Evolutionary conservation across 1,140 invertebrate species (phyloP), one percentile per base, ranked within the genome.

Genomic region (Ooceraea biroi): DNA sequence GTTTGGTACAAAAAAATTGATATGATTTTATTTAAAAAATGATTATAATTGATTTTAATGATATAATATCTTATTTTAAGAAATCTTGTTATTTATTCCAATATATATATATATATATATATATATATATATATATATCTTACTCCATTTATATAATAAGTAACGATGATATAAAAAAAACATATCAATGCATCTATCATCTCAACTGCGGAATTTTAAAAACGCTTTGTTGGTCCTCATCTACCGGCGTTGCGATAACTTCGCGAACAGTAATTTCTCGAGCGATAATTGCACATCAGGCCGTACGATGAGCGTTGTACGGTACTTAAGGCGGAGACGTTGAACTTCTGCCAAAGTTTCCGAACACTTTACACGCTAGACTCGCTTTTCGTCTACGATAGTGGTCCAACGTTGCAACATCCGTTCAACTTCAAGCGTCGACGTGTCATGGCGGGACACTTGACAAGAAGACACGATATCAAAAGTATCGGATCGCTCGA

Each of bases 351-450:
- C 11, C 27, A n/a, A 63, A 65, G 27, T 52, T 52, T 41, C 46
- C n/a, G 10, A 66, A 52, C 19, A 27, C 27, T 77, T 66, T 73
- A 58, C 55, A 60, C 58, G 17, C 22, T 74, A 27, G 60, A 63
- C 12, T 77, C 46, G n/a, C 19, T 63, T 22, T 25, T 36, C 27
- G 72, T 41, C 11, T n/a, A 10, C 7, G 44, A 65, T 50, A 30
- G 19, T 17, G 50, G 12, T 48, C 44, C 44, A 76, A 61, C 44
- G 14, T 72, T 12, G 57, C 22, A 73, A 44, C 55, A 41, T 65
- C n/a, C 41, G 11, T 48, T 30, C 25, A 77, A 41, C 27, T 77
- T n/a, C 11, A 3, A 27, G 69, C 52, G n/a, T 30, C 73, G 7
- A 7, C 7, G 48, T 52, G 44, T 65, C 50, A 50, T 58, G 19